Conservation (phyloP, 2,113 vertebrate species). For the Psophia crepitans region DNA sequence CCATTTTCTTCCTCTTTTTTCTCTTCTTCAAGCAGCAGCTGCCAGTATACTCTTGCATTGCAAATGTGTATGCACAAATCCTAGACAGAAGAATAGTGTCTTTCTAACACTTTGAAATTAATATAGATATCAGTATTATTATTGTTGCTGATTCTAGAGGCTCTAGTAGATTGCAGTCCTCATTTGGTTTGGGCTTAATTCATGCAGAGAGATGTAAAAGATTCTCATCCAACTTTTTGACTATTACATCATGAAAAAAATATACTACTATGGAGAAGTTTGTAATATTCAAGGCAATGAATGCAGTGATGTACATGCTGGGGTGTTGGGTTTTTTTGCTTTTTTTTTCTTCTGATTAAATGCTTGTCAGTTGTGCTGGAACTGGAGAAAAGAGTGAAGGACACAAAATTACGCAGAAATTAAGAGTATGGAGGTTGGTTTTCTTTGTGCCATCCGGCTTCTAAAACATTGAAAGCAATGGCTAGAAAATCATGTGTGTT, state of each 20-base stretch:
- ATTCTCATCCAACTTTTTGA: background rate
- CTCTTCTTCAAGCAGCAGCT: background rate
- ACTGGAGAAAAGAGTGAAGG: background rate
- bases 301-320: background rate
- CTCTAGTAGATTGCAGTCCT: background rate
- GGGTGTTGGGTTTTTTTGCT: background rate
- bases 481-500: background rate
- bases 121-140: background rate
- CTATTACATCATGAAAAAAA: background rate
- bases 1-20: background rate
- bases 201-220: background rate
- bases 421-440: background rate
- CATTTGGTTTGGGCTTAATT: background rate
- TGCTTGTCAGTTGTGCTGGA: background rate
- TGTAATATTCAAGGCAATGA: background rate
- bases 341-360: background rate
- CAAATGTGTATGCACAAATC: background rate
- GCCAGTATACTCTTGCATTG: background rate
- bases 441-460: background rate
- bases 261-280: background rate
- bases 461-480: background rate
- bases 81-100: background rate
- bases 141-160: background rate
- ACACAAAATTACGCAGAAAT: background rate
- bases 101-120: background rate